Base-by-base conservation (phyloP, 2,113 vertebrate genomes). In the Rhinopomastus cyanomelas region DNA sequence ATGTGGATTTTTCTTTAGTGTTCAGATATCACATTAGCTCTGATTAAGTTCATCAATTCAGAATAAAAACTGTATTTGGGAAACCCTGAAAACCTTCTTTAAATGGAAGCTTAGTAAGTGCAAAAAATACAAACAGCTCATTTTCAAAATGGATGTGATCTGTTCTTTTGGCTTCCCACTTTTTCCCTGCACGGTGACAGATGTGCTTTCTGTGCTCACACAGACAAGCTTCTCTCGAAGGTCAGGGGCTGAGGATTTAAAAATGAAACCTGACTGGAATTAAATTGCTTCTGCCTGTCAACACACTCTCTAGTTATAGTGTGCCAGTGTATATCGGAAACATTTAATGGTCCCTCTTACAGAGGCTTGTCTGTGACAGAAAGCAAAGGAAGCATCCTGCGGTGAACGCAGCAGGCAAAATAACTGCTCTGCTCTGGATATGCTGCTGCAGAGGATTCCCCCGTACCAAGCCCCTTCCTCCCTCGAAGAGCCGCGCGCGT, bases 91-190 rank as follows among this genome's bases (percentile, higher is more conserved):
- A 91, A 66, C 81, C 71, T 59, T 60, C 65, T 82, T 92, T 95
- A 88, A 94, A 90, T 62, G 86, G 32, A 61, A 89, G 69, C 67
- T 95, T 90, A 92, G 77, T 88, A 93, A 94, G 80, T 37, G 20
- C 57, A 75, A 27, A 89, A 94, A 91, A 34, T 66, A 44, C 30
- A 56, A 89, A 76, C 60, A 52, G 17, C 42, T 92, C 39, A 92
- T 81, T 93, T 95, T 89, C 80, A 91, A 95, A 91, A 92, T 23
- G 30, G 34, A 49, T 25, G 36, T 0, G 5, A n/a, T 74, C 29
- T 86, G 37, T 5, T 7, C 39, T 90, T 90, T 96, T 66, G 7
- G 5, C 59, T 93, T 94, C 26, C 39, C 5, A 2, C 39, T 66
- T 26, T 30, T 69, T 60, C 20, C 27, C 19, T 62, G 36, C 74